phyloP scores from a whole-genome alignment of 92 coral and sea anemone genomes.

The Siderastrea siderea region DNA sequence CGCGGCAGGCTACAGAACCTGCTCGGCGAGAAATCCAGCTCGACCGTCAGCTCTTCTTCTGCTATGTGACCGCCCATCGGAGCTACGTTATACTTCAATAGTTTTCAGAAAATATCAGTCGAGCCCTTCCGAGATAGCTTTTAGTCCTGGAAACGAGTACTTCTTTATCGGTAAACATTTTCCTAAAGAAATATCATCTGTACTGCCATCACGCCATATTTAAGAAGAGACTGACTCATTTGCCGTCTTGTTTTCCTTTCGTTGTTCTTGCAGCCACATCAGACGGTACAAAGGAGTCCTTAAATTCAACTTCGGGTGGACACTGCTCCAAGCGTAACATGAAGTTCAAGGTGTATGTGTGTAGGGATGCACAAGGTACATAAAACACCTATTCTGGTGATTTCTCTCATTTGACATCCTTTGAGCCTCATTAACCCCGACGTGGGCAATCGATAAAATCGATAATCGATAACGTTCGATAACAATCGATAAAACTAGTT shows the following conservation, averaged over 20 bases:
- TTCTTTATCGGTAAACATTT: slow-evolving; percentile 64
- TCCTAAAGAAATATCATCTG: too few species aligned
- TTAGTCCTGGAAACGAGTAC: slow-evolving; percentile 59
- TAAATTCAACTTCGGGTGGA: slow-evolving; percentile 52
- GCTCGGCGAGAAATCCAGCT: slow-evolving; percentile 22
- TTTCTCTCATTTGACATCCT: too few species aligned
- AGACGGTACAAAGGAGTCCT: slow-evolving; percentile 48
- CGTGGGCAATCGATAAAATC: too few species aligned
- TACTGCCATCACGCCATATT: too few species aligned
- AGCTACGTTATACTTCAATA: slow-evolving; percentile 34
- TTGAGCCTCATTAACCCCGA: neutral
- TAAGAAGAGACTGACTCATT: too few species aligned
- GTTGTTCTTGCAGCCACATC: slow-evolving; percentile 57
- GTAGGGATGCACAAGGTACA: slow-evolving; percentile 53
- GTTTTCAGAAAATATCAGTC: slow-evolving; percentile 30
- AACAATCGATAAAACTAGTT: too few species aligned
- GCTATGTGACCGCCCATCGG: slow-evolving; percentile 56
- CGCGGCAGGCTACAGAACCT: slow-evolving; percentile 42
- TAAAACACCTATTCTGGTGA: neutral
- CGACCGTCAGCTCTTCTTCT: slow-evolving; percentile 5
- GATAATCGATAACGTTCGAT: too few species aligned
- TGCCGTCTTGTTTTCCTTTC: neutral
- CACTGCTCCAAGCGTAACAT: slow-evolving; percentile 57
- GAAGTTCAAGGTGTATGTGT: slow-evolving; percentile 66
- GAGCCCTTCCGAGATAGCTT: slow-evolving; percentile 30